Base-by-base conservation (phyloP, 2,113 vertebrate genomes). In the Synodontis membranacea region DNA sequence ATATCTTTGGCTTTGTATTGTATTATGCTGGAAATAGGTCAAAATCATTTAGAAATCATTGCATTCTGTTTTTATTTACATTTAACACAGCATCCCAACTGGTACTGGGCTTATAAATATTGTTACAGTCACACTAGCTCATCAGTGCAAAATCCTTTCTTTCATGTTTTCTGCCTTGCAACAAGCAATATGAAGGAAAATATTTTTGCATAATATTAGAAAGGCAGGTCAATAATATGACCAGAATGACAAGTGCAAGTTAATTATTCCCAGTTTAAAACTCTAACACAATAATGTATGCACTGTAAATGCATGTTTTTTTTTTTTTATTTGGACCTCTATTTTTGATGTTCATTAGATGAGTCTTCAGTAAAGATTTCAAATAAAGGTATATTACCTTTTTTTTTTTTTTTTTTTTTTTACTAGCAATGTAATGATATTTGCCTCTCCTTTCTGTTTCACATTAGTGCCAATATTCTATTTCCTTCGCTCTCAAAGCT, bases 401-500 rank as follows among this genome's bases (percentile, higher is more conserved):
- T 44, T 52, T 52, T 52, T 70, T 78, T n/a, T 79, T n/a, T 7
- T 7, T 44, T 52, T 52, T 52, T 70, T 78, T n/a, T 79, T n/a
- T 10, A 58, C 10, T 72, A 44, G 37, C 50, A 42, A 17, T 34
- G 28, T 72, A 68, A 80, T 86, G 48, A n/a, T 52, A 56, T 81
- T 68, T 86, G 21, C 66, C 50, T 62, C 50, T 37, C 9, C 21
- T 42, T 80, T 81, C 37, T 70, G 58, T 44, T 37, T 68, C 44
- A 80, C 39, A 62, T 80, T 54, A 80, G 46, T 42, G 46, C 17
- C 0, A 44, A 7, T 72, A 42, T 80, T 86, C 76, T 79, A 42
- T 60, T 44, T 85, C 56, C 48, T 82, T 34, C 6, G 4, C 6
- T 86, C 80, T 86, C 60, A 19, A 46, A 74, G 75, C 83, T 74